These are phyloP conservation scores for Acanthosepion pharaonis DNA, from an alignment of 2,888 invertebrate genomes.

Conservation along the genomic window DNA sequence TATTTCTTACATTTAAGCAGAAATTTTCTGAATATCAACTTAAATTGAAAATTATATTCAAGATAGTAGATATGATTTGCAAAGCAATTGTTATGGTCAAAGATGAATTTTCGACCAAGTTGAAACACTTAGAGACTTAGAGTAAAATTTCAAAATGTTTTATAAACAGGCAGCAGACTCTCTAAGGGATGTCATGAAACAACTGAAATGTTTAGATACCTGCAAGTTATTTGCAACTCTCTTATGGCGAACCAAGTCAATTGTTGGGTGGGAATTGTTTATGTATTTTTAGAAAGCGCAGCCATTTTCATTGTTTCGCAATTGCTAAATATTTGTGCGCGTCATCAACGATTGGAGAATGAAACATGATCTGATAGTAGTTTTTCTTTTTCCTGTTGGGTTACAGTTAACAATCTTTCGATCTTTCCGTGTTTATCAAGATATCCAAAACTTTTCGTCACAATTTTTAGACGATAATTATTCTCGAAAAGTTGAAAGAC, in stretches of 20 bases:
- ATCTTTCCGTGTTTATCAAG: too few relatives aligned
- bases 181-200: not conserved
- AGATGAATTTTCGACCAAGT: not conserved
- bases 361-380: too few relatives aligned
- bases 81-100: not conserved
- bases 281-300: not conserved
- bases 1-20: not conserved
- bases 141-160: not conserved
- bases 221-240: not conserved
- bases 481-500: too few relatives aligned
- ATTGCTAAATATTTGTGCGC: too few relatives aligned
- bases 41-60: not conserved
- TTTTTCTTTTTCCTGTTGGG: too few relatives aligned
- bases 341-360: not conserved
- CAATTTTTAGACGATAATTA: too few relatives aligned
- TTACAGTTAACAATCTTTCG: too few relatives aligned
- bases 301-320: not conserved
- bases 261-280: too few relatives aligned
- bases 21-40: too few relatives aligned
- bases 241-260: not conserved
- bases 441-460: too few relatives aligned
- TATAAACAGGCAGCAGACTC: not conserved
- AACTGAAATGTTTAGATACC: not conserved
- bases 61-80: not conserved
- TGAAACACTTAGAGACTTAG: not conserved